phyloP scores from a whole-genome alignment of 2,888 invertebrate genomes.

The Drosophila kanekoi region DNA sequence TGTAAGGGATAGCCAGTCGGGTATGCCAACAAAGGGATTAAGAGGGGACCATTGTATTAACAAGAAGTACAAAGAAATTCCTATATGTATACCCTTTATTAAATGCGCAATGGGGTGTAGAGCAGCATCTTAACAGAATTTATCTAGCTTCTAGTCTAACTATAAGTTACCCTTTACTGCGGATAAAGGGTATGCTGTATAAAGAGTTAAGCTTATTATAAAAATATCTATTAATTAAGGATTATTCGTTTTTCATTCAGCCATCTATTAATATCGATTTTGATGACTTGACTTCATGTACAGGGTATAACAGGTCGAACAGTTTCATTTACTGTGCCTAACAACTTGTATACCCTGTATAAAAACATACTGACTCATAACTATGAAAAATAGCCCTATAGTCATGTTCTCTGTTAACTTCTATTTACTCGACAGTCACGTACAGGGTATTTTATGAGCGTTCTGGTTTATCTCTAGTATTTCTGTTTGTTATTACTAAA shows the following conservation, averaged over 20 bases:
- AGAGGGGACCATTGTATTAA: neutral
- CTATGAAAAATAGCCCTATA: too few species aligned
- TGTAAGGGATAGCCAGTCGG: neutral
- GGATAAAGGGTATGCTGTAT: too few species aligned
- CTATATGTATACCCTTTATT: neutral
- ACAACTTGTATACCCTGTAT: neutral
- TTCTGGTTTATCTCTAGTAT: neutral
- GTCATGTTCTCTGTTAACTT: too few species aligned
- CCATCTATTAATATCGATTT: too few species aligned
- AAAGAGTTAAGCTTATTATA: too few species aligned
- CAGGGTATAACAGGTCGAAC: neutral
- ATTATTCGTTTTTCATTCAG: too few species aligned
- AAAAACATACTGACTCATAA: neutral
- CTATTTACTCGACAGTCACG: neutral
- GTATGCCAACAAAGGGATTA: neutral
- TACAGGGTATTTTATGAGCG: constrained; percentile 28
- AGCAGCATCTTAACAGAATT: neutral
- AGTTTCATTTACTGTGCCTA: neutral
- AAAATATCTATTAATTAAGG: too few species aligned
- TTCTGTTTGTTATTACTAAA: constrained; percentile 38
- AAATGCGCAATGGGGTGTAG: neutral
- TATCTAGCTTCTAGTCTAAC: neutral
- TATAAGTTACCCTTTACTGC: neutral
- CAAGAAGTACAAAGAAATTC: neutral
- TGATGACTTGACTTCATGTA: neutral